These are phyloP conservation scores for Drosophila borborema DNA, from an alignment of 2,888 invertebrate species.

Conservation along the genomic window DNA sequence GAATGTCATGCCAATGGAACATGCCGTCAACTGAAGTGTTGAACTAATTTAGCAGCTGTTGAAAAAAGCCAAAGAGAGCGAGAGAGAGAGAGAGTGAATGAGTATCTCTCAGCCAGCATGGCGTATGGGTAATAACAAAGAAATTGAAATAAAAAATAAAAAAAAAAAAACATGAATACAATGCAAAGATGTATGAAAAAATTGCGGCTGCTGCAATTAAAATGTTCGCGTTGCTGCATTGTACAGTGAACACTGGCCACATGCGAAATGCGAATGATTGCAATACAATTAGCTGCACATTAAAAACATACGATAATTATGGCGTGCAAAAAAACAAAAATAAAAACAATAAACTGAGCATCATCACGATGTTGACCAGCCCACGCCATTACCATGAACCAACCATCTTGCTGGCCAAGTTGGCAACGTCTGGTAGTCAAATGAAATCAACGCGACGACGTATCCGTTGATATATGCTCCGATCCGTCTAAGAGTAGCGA, in stretches of 20 bases:
- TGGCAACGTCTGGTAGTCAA: constrained; percentile 64
- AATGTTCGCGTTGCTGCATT: constrained; percentile 59
- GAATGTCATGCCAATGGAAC: constrained; percentile 84
- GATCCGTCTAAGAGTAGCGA: not conserved
- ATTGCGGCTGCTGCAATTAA: constrained; percentile 73
- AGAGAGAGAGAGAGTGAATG: not conserved
- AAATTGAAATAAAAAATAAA: constrained; percentile 50
- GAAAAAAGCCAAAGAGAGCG: constrained; percentile 67
- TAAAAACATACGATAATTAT: constrained; percentile 82
- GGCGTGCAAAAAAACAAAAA: constrained; percentile 55
- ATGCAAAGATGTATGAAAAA: constrained; percentile 54
- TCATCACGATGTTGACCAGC: constrained; percentile 65
- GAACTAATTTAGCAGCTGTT: constrained; percentile 85
- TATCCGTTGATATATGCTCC: constrained; percentile 57
- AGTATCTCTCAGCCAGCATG: constrained; percentile 35
- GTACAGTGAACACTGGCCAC: constrained; percentile 41
- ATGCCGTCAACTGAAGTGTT: constrained; percentile 85
- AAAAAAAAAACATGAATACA: constrained; percentile 50
- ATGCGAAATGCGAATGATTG: constrained; percentile 60
- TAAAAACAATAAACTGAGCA: constrained; percentile 14
- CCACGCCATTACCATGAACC: constrained; percentile 51
- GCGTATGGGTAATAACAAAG: constrained; percentile 73
- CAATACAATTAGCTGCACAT: constrained; percentile 84
- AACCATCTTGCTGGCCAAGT: constrained; percentile 16
- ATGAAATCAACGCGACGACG: constrained; percentile 79